Conservation (phyloP, 2,113 vertebrate species). For the Grus americana region DNA sequence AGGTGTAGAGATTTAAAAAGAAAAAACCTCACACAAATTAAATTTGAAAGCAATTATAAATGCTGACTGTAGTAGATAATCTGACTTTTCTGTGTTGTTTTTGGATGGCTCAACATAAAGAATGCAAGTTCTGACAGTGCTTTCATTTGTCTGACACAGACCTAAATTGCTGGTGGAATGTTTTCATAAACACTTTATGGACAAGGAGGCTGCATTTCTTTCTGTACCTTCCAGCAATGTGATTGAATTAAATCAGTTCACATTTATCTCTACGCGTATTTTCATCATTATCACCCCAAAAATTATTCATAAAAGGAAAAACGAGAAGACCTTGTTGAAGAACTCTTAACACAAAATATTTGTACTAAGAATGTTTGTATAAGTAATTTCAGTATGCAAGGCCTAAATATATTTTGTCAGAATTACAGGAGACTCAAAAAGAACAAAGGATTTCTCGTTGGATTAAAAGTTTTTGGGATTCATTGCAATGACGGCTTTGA, state of each 20-base stretch:
- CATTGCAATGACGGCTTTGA: accelerated
- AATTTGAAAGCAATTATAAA: neutral
- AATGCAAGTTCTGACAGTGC: neutral
- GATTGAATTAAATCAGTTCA: neutral
- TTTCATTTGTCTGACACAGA: neutral
- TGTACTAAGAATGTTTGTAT: neutral
- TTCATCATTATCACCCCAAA: neutral
- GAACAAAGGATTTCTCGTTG: neutral
- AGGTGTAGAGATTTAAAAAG: neutral
- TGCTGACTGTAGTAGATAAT: neutral
- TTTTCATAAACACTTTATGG: neutral
- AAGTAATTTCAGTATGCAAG: neutral
- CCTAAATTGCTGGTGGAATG: neutral
- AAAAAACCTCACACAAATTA: neutral
- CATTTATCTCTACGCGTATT: neutral
- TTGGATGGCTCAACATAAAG: neutral
- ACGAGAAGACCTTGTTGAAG: neutral
- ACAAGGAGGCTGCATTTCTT: neutral
- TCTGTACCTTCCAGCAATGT: neutral
- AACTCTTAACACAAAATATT: neutral
- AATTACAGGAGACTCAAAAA: neutral
- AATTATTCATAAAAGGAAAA: neutral
- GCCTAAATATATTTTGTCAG: neutral
- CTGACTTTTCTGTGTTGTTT: neutral
- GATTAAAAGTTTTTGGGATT: neutral